phyloP scores from a whole-genome alignment of 2,113 vertebrate species.

The Austrofundulus limnaeus region DNA sequence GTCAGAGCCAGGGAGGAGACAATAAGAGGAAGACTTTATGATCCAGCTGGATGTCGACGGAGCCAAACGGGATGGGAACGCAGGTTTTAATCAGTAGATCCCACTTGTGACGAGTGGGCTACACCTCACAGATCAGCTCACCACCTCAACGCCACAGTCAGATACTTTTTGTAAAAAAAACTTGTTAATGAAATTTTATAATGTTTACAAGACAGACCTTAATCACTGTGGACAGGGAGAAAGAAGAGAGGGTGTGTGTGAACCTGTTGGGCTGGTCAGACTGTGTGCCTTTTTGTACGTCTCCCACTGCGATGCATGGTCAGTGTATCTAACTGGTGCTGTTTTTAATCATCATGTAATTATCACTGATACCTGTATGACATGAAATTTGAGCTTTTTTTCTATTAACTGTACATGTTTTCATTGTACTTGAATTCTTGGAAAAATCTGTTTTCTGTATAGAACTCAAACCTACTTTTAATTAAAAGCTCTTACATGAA shows the following conservation, averaged over 20 bases:
- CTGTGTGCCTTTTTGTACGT: slow-evolving; percentile 58
- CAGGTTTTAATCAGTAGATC: slow-evolving; percentile 1
- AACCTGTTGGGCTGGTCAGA: slow-evolving; percentile 5
- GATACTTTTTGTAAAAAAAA: slow-evolving; percentile 38
- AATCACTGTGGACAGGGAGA: slow-evolving; percentile 79
- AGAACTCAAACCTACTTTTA: slow-evolving; percentile 61
- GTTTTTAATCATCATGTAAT: slow-evolving; percentile 70
- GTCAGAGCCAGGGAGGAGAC: slow-evolving; percentile 78
- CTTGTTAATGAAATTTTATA: slow-evolving; percentile 59
- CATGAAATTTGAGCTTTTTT: slow-evolving; percentile 66
- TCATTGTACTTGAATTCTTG: slow-evolving; percentile 73
- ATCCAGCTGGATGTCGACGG: slow-evolving; percentile 35
- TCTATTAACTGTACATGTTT: slow-evolving; percentile 63
- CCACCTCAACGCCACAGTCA: slow-evolving; percentile 29
- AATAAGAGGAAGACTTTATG: slow-evolving; percentile 79
- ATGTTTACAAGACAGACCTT: slow-evolving; percentile 82
- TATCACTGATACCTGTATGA: slow-evolving; percentile 71
- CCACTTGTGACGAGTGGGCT: slow-evolving; percentile 20
- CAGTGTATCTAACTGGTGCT: slow-evolving; percentile 77
- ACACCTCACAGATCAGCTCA: slow-evolving; percentile 30
- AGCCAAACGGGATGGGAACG: slow-evolving; percentile 4
- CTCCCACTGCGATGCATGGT: slow-evolving; percentile 78
- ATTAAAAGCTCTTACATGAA: slow-evolving; percentile 58
- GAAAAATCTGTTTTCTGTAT: slow-evolving; percentile 67
- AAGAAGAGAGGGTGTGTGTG: slow-evolving; percentile 33